Conservation (phyloP, 2,797 vertebrate genomes). For the Cossypha dichroa region DNA sequence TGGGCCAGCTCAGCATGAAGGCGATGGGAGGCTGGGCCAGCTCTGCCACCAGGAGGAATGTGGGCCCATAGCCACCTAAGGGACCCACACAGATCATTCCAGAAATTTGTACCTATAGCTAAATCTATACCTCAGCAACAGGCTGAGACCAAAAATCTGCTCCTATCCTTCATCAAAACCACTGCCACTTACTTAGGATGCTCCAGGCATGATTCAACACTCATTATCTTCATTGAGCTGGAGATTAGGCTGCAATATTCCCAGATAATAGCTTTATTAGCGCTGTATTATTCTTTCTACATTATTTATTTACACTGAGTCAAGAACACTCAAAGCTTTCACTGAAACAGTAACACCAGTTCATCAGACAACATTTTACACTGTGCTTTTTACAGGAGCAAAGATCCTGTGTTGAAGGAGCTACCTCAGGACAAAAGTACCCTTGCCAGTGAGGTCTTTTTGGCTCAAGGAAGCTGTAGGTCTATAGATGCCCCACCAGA, state of each 20-base stretch:
- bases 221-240: slow-evolving; percentile 23
- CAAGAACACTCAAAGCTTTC: slow-evolving; percentile 26
- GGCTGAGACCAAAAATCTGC: neutral
- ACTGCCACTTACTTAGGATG: neutral
- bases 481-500: neutral
- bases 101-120: neutral
- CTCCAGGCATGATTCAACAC: slow-evolving; percentile 34
- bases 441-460: neutral
- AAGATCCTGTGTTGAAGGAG: neutral
- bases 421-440: neutral
- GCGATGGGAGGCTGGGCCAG: neutral
- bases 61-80: neutral
- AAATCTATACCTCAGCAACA: neutral
- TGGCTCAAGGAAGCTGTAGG: neutral
- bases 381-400: neutral
- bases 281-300: slow-evolving; percentile 9
- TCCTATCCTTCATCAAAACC: slow-evolving; percentile 3
- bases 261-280: slow-evolving; percentile 48
- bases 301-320: slow-evolving; percentile 41
- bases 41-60: neutral
- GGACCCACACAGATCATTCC: neutral
- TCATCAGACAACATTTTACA: rapidly evolving
- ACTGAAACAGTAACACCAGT: neutral
- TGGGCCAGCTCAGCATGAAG: neutral
- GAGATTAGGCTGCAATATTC: slow-evolving; percentile 35